Base-by-base conservation (phyloP, 2,797 vertebrate genomes). In the Manis pentadactyla region DNA sequence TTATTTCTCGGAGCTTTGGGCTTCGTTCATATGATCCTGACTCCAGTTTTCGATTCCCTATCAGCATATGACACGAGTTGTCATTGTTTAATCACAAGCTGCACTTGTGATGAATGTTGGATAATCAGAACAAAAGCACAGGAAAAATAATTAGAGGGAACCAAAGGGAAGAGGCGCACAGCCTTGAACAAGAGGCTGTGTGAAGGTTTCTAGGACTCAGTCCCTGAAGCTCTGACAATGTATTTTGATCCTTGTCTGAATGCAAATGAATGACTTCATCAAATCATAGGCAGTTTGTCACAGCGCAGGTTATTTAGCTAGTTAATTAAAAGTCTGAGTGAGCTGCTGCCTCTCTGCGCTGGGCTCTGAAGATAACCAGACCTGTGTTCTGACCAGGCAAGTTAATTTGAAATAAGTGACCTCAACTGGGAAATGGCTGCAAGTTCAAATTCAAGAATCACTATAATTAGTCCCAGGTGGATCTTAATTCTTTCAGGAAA, bases 341-440 rank as follows among this genome's bases (percentile, higher is more conserved):
- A 97, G 93, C 90, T 55, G 75, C 46, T 89, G 81, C 34, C 34
- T 95, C 53, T 88, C 63, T 92, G 81, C 46, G 86, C 75, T 96
- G 95, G 87, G 85, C 79, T 96, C 89, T 90, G 93, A 96, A 97
- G 96, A 97, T 95, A 98, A 97, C 96, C 95, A 93, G 95, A 96
- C 96, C 87, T 97, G 90, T 94, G 87, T 98, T 96, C 77, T 97
- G 97, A 97, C 96, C 93, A 97, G 95, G 95, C 87, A 97, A 96
- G 96, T 97, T 97, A 98, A 97, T 97, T 98, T 97, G 96, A 98
- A 98, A 94, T 95, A 96, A 97, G 93, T 96, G 96, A 97, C 96
- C 97, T 97, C 87, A 79, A 93, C 79, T 96, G 96, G 90, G 93
- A 97, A 98, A 97, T 95, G 93, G 94, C 92, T 97, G 21, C 93